A percentile compares a stretch with the other conserved stretches of the same genome.
Evolutionary conservation across 2,888 invertebrate genomes (phyloP).

Genomic region (Amiota communis): DNA sequence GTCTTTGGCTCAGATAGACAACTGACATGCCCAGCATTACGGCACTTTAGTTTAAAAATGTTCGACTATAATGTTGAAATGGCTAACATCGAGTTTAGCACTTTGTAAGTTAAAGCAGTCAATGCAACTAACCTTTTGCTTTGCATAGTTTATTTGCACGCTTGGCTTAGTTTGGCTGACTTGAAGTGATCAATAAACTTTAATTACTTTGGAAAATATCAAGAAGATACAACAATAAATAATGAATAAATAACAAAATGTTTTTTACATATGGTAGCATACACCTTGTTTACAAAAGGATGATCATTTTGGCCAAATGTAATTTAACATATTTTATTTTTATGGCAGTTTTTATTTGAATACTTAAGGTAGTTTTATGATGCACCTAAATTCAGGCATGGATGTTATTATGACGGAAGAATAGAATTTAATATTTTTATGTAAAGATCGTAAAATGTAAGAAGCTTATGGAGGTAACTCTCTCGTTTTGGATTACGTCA

Average conservation of each 20-base stretch:
- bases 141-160: constrained; percentile 18
- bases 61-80: not conserved
- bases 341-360: too few relatives aligned
- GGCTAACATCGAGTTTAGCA: not conserved
- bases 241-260: not conserved
- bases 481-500: too few relatives aligned
- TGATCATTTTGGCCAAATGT: too few relatives aligned
- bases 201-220: constrained; percentile 19
- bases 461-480: too few relatives aligned
- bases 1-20: not conserved
- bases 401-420: too few relatives aligned
- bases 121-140: constrained; percentile 21
- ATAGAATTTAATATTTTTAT: too few relatives aligned
- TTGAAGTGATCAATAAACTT: constrained; percentile 15
- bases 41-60: constrained; percentile 1
- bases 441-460: too few relatives aligned
- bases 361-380: too few relatives aligned
- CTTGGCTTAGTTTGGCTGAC: not conserved
- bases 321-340: too few relatives aligned
- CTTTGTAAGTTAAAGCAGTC: not conserved
- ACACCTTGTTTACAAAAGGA: too few relatives aligned
- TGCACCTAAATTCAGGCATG: too few relatives aligned
- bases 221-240: too few relatives aligned
- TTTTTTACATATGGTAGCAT: not conserved
- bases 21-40: constrained; percentile 2